Evolutionary conservation across 2,113 vertebrate species (phyloP).

Genomic region (Osmerus mordax): DNA sequence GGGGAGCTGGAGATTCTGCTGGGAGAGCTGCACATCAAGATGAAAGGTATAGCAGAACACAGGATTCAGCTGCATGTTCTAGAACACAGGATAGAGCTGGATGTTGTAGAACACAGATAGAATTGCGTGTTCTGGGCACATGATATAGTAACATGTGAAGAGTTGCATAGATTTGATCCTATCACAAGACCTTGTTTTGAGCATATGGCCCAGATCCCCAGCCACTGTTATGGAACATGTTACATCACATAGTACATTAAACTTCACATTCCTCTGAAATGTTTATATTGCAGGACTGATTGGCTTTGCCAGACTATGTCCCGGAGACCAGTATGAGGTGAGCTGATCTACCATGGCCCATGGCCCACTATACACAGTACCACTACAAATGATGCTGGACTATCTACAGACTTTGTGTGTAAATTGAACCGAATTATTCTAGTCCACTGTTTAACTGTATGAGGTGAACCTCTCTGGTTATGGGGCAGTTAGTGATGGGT

Average conservation of each 20-base stretch:
- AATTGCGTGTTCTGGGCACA: no score
- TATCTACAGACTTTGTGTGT: neutral
- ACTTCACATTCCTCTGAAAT: slow-evolving; percentile 2
- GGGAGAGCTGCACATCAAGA: slow-evolving; percentile 90
- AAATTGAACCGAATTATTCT: no score
- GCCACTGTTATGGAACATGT: no score
- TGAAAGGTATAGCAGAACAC: slow-evolving; percentile 84
- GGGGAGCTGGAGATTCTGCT: slow-evolving; percentile 86
- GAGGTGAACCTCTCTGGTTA: no score
- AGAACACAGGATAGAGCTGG: no score
- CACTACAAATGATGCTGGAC: neutral
- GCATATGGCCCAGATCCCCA: neutral
- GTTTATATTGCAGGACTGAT: slow-evolving; percentile 81
- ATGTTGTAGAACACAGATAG: no score
- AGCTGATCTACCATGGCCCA: slow-evolving; percentile 4
- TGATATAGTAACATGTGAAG: no score
- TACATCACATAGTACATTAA: neutral
- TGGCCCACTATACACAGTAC: neutral
- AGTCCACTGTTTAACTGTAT: no score
- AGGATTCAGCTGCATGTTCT: no score
- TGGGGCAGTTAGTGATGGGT: no score
- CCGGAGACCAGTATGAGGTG: slow-evolving; percentile 96
- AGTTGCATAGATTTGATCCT: no score
- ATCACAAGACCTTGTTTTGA: no score
- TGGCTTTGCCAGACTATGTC: slow-evolving; percentile 93